These are phyloP conservation scores for Yponomeuta malinellus DNA, from an alignment of 2,888 invertebrate genomes.

Conservation along the genomic window DNA sequence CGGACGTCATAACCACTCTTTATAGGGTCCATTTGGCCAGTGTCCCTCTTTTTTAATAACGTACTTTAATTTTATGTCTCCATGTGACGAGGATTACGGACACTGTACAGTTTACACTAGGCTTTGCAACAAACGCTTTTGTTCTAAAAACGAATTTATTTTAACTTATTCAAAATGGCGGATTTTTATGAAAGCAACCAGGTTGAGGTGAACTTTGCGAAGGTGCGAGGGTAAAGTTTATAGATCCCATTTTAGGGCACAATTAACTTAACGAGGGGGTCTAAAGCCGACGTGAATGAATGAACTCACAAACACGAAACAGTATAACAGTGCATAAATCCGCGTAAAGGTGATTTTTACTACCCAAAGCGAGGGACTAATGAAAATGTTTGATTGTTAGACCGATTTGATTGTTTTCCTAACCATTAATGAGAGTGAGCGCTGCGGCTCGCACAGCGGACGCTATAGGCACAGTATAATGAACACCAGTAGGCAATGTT, in stretches of 20 bases:
- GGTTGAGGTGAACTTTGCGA: background rate
- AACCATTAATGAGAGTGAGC: slow-evolving; percentile 36
- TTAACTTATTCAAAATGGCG: slow-evolving; percentile 1
- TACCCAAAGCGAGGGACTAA: slow-evolving; percentile 38
- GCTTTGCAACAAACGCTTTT: background rate
- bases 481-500: too few relatives aligned
- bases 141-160: background rate
- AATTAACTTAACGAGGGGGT: slow-evolving; percentile 38
- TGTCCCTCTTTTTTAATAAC: slow-evolving; percentile 65
- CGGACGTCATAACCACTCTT: slow-evolving; percentile 58
- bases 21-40: slow-evolving; percentile 63
- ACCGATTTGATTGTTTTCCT: slow-evolving; percentile 51
- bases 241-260: slow-evolving; percentile 43
- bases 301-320: slow-evolving; percentile 37
- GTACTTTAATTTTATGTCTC: slow-evolving; percentile 67
- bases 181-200: background rate
- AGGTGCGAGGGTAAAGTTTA: background rate
- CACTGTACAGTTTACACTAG: slow-evolving; percentile 13
- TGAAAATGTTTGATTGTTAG: slow-evolving; percentile 55
- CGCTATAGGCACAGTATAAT: too few relatives aligned
- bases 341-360: slow-evolving; percentile 48
- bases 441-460: background rate
- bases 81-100: slow-evolving; percentile 54
- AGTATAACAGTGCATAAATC: slow-evolving; percentile 48
- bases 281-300: slow-evolving; percentile 42